These are phyloP conservation scores for Salvelinus fontinalis DNA, from an alignment of 2,113 vertebrate species.

Conservation along the genomic window DNA sequence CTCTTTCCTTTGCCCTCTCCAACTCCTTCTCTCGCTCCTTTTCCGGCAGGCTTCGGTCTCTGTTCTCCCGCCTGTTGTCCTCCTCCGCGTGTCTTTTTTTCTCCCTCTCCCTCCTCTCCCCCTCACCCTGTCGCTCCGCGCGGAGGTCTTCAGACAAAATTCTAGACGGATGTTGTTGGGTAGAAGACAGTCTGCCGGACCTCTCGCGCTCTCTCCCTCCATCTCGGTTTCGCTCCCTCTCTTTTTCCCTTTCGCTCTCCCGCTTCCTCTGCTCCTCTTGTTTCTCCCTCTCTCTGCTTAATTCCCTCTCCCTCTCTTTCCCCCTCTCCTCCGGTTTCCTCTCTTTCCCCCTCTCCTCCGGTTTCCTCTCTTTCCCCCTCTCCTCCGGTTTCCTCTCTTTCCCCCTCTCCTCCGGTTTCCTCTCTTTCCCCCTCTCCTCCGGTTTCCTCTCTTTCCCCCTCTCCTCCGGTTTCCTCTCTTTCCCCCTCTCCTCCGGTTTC, in stretches of 20 bases:
- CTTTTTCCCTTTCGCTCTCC: slow-evolving; percentile 25
- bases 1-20: slow-evolving; percentile 7
- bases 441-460: slow-evolving; percentile 12
- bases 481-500: slow-evolving; percentile 9
- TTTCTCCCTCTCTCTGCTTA: slow-evolving; percentile 15
- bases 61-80: slow-evolving; percentile 14
- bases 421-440: slow-evolving; percentile 31
- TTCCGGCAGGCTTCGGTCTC: slow-evolving; percentile 17
- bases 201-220: slow-evolving; percentile 18
- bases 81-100: slow-evolving; percentile 12
- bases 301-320: slow-evolving; percentile 1
- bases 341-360: slow-evolving; percentile 32
- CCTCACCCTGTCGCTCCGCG: slow-evolving; percentile 5
- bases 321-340: neutral
- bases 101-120: slow-evolving; percentile 22
- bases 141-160: slow-evolving; percentile 16
- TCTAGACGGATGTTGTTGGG: neutral
- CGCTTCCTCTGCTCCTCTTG: slow-evolving; percentile 18
- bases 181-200: neutral
- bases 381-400: too few relatives aligned
- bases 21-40: neutral
- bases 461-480: neutral
- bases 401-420: neutral
- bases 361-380: slow-evolving; percentile 26
- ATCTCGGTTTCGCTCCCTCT: slow-evolving; percentile 9